Conservation (phyloP, 2,888 invertebrate species). For the Leucozona laternaria region DNA sequence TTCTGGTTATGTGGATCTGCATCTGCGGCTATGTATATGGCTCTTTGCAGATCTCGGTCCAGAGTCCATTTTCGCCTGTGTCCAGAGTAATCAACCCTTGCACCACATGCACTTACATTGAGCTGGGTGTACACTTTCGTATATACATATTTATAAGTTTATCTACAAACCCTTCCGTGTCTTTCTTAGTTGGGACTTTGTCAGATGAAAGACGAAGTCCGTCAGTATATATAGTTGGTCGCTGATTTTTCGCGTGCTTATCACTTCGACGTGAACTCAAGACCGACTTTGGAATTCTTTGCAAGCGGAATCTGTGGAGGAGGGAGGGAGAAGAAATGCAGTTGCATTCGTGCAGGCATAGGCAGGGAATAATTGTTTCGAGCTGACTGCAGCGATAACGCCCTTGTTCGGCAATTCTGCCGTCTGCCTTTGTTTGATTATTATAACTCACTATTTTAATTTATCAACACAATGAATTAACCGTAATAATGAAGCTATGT, state of each 20-base stretch:
- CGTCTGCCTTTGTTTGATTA: constrained; percentile 39
- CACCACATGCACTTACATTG: constrained; percentile 32
- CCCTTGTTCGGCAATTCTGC: constrained; percentile 12
- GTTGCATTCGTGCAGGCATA: constrained; percentile 34
- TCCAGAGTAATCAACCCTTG: constrained; percentile 63
- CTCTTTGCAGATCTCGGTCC: constrained; percentile 19
- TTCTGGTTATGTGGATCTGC: background rate
- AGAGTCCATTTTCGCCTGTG: constrained; percentile 51
- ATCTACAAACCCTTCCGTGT: constrained; percentile 60
- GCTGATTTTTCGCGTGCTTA: constrained; percentile 42
- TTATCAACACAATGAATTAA: constrained; percentile 14
- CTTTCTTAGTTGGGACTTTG: constrained; percentile 36
- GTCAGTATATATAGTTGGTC: constrained; percentile 43
- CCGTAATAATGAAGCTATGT: background rate
- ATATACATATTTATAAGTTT: background rate
- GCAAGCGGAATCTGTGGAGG: background rate
- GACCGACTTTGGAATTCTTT: constrained; percentile 61
- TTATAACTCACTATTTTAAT: constrained; percentile 4
- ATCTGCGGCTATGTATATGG: no score
- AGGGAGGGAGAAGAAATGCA: constrained; percentile 37
- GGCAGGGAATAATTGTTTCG: constrained; percentile 12
- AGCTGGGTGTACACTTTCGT: background rate
- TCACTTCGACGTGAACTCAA: constrained; percentile 66
- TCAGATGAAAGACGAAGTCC: constrained; percentile 55
- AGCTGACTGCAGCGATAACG: constrained; percentile 58